phyloP scores from a whole-genome alignment of 2,888 invertebrate species.

The Philonicus albiceps region DNA sequence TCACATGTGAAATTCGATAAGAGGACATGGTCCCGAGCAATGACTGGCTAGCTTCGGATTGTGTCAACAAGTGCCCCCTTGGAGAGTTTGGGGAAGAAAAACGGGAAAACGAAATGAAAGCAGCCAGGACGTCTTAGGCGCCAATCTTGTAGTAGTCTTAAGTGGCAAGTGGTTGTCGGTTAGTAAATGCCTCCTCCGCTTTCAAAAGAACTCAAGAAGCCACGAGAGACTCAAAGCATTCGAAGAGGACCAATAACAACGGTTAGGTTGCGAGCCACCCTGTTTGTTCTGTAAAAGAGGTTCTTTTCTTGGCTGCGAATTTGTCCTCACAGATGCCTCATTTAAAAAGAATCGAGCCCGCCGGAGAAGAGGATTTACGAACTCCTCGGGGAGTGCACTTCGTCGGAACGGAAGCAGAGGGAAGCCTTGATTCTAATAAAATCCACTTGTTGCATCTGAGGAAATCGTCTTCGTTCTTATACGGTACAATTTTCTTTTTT shows the following conservation, averaged over 20 bases:
- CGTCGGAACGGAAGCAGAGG: background rate
- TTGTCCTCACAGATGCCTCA: background rate
- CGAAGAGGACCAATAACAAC: background rate
- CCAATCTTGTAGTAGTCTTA: constrained; percentile 1
- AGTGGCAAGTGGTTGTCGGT: constrained; percentile 18
- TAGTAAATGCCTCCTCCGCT: background rate
- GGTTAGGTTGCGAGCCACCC: background rate
- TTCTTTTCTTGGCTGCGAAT: background rate
- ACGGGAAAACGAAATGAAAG: too few relatives aligned
- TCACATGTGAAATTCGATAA: background rate
- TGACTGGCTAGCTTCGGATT: background rate
- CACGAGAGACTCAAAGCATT: background rate
- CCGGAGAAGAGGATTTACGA: background rate
- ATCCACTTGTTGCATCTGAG: background rate
- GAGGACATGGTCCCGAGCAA: background rate
- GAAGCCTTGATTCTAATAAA: background rate
- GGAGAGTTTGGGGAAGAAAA: background rate
- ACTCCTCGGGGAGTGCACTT: background rate
- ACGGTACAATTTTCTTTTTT: background rate
- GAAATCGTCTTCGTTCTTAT: background rate
- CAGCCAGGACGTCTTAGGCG: background rate
- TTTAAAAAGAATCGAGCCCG: background rate
- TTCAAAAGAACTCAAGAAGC: constrained; percentile 1
- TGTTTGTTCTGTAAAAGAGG: background rate
- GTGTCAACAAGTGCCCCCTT: constrained; percentile 32